Evolutionary conservation across 2,113 vertebrate species (phyloP), one percentile per base, ranked within the genome.

Genomic region (Cettia cetti): DNA sequence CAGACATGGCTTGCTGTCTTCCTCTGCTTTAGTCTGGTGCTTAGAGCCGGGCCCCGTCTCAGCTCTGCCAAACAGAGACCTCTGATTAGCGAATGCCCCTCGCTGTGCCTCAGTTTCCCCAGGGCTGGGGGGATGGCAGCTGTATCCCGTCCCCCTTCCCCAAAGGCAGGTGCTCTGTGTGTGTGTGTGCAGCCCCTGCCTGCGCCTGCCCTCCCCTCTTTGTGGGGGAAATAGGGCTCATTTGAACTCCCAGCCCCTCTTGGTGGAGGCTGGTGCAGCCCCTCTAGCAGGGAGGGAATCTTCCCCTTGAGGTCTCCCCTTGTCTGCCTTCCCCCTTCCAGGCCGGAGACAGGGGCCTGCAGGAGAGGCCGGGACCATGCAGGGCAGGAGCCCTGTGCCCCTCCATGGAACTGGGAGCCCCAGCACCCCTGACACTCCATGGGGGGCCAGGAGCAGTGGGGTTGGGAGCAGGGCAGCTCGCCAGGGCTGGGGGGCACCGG

Each of bases 11-110:
- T 96, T 83, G 37, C 95, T 90, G 96, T 96, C 96, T 96, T 96
- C 96, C 96, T 96, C 93, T 92, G 96, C 96, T 96, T 96, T 89
- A 94, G 95, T 96, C 92, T 96, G 96, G 94, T 96, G 95, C 95
- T 95, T 88, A 77, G 96, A 93, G 95, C 95, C 5, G 80, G 92
- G 80, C 84, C n/a, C 42, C 0, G 68, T 69, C 96, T 94, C 94
- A 86, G 96, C 97, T 96, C 96, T 96, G 96, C 81, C 90, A 82
- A 96, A 96, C 93, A 95, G 81, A 94, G 93, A 96, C 96, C 96
- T 96, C 96, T 19, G 7, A 91, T 95, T 91, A 96, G 89, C 57
- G 3, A 89, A 92, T 3, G 35, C 70, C 93, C 90, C 93, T 94
- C 0, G 70, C 92, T 53, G 95, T 96, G 95, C 96, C 96, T 96